Percentiles rank a stretch among this genome's conserved stretches.
phyloP scores from a whole-genome alignment of 2,888 invertebrate species.

The Cryptocephalus moraei region DNA sequence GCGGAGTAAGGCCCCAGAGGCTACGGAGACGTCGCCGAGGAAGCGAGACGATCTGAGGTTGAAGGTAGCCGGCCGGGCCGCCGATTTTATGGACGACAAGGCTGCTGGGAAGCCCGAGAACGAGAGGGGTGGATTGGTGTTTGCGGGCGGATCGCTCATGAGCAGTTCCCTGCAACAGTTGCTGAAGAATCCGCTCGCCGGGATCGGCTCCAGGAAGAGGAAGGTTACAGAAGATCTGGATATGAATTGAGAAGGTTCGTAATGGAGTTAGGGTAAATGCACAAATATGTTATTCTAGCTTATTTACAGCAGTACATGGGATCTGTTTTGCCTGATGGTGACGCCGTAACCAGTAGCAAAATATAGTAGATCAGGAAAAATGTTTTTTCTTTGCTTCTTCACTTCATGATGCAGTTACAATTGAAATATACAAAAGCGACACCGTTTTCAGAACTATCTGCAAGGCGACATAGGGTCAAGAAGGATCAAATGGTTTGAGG shows the following conservation, averaged over 20 bases:
- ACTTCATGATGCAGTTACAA: too few relatives aligned
- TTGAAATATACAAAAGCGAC: too few relatives aligned
- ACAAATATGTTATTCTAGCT: too few relatives aligned
- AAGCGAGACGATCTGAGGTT: neutral
- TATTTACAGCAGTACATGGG: too few relatives aligned
- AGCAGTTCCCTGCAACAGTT: slow-evolving; percentile 20
- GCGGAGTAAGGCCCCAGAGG: slow-evolving; percentile 13
- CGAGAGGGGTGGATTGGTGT: slow-evolving; percentile 7
- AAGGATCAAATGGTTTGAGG: too few relatives aligned
- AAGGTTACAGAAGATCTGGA: slow-evolving; percentile 31
- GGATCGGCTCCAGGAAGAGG: slow-evolving; percentile 31
- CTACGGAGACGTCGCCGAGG: neutral
- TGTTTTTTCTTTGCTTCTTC: too few relatives aligned
- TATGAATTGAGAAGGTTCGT: slow-evolving; percentile 16
- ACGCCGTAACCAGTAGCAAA: too few relatives aligned
- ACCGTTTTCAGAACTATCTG: too few relatives aligned
- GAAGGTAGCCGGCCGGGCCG: slow-evolving; percentile 14
- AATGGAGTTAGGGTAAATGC: too few relatives aligned
- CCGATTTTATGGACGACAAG: slow-evolving; percentile 7
- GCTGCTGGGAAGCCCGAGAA: slow-evolving; percentile 11
- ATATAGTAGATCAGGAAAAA: too few relatives aligned
- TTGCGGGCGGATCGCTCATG: slow-evolving; percentile 14
- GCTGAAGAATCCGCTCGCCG: slow-evolving; percentile 15
- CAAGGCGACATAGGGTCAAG: too few relatives aligned
- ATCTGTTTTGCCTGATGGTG: too few relatives aligned